Conservation (phyloP, 2,888 invertebrate genomes). For the Lasioglossum leucozonium region DNA sequence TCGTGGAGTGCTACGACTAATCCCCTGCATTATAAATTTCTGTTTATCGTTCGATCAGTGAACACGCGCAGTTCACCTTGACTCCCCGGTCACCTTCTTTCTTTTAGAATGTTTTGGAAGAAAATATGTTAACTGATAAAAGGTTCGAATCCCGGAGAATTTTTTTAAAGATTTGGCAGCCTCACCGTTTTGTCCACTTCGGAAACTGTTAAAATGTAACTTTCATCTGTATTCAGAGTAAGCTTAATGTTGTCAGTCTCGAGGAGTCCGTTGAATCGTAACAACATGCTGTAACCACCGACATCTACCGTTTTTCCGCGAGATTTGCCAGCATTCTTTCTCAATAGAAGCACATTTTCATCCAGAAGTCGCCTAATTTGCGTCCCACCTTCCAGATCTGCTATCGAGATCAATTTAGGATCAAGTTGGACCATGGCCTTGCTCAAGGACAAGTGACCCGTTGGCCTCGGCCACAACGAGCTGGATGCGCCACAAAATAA, state of each 20-base stretch:
- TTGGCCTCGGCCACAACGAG: conserved; percentile 89
- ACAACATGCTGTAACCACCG: conserved; percentile 67
- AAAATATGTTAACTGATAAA: not conserved
- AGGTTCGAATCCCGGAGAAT: not conserved
- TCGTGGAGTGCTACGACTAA: not conserved
- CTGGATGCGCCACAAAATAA: conserved; percentile 88
- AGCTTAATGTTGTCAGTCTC: conserved; percentile 77
- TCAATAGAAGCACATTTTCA: conserved; percentile 72
- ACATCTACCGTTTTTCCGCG: conserved; percentile 12
- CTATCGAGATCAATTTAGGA: conserved; percentile 85
- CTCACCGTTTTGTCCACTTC: conserved; percentile 56
- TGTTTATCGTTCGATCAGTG: not conserved
- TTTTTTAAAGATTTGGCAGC: conserved; percentile 32
- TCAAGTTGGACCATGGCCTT: conserved; percentile 86
- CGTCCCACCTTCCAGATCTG: conserved; percentile 67
- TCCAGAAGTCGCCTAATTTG: conserved; percentile 76
- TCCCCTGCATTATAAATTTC: not conserved
- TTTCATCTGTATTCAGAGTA: conserved; percentile 87
- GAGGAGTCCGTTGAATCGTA: conserved; percentile 65
- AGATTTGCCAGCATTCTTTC: conserved; percentile 43
- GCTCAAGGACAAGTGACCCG: conserved; percentile 86
- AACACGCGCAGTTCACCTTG: not conserved
- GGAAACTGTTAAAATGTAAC: conserved; percentile 83
- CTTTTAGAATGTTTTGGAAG: not conserved
- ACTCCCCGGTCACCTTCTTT: not conserved